Base-by-base conservation (phyloP, 2,888 invertebrate genomes). In the Cryptophagus acutangulus region DNA sequence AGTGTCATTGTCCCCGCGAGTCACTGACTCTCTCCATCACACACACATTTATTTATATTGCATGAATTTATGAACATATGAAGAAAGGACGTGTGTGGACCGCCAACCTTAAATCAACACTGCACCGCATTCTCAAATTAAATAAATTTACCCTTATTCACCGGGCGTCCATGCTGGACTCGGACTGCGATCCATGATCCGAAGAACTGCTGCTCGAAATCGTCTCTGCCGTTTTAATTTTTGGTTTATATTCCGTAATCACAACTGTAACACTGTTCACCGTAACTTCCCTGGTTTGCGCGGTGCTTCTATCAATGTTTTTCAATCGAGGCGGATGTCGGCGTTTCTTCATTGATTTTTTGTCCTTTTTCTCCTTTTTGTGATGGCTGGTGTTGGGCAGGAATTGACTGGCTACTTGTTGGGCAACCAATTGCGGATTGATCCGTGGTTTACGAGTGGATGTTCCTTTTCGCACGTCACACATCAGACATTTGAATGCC, bases 401-500 rank as follows among this genome's bases (percentile, higher is more conserved):
- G 54, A 78, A 75, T 66, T 84, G 80, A 55, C 83, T 84, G 50
- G 84, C 88, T 45, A 90, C 90, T 74, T 95, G 95, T 63, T 94
- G 93, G 36, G 95, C 94, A 59, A 88, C 95, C 64, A 95, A 72
- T 64, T 94, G 93, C n/a, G 93, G 92, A 74, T 96, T 96, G 65
- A 95, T 81, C 58, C 94, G 83, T 50, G 96, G 96, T 72, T 96
- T 96, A 62, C 87, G 80, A 53, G 87, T 87, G 40, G 87, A 87
- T 52, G 87, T 87, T 61, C 87, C 96, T 82, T 97, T 99, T 62
- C 97, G 80, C 63, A 95, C 93, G 79, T 96, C 96, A 78, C 97
- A 97, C 92, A 99, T 96, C 65, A 92, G 87, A 79, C 97, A 99
- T 81, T 96, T 97, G 76, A 97, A 97, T 55, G 95, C 94, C 80